phyloP scores from a whole-genome alignment of 2,113 vertebrate genomes.

The Leptosomus discolor region DNA sequence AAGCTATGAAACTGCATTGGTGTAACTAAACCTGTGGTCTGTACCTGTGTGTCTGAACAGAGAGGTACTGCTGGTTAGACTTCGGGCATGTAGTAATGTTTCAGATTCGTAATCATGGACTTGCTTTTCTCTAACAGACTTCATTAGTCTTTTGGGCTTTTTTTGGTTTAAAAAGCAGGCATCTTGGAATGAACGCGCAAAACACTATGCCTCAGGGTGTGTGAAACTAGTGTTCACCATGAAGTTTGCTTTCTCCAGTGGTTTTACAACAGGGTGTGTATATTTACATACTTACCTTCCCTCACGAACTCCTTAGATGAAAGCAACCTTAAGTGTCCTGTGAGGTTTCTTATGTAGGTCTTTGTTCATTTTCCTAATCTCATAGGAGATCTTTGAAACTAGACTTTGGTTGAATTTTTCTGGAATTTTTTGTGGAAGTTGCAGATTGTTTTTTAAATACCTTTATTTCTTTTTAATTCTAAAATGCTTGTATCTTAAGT shows the following conservation, averaged over 20 bases:
- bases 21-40: background rate
- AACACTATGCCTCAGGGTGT: background rate
- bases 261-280: background rate
- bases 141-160: background rate
- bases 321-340: background rate
- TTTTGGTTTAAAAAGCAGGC: background rate
- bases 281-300: background rate
- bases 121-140: background rate
- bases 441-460: background rate
- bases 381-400: background rate
- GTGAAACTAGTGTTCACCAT: fast-evolving
- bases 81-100: background rate
- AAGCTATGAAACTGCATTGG: background rate
- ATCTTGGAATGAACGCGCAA: background rate
- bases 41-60: no score
- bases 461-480: background rate
- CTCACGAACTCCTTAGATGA: background rate
- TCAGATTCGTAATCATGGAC: background rate
- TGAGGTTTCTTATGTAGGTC: background rate
- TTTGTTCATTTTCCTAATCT: background rate
- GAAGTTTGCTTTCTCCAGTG: background rate
- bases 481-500: background rate
- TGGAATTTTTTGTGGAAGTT: background rate
- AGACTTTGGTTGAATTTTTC: background rate
- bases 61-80: background rate